Percentiles rank a stretch among this genome's conserved stretches.
phyloP scores from a whole-genome alignment of 2,888 invertebrate species.

The Melieria picta region DNA sequence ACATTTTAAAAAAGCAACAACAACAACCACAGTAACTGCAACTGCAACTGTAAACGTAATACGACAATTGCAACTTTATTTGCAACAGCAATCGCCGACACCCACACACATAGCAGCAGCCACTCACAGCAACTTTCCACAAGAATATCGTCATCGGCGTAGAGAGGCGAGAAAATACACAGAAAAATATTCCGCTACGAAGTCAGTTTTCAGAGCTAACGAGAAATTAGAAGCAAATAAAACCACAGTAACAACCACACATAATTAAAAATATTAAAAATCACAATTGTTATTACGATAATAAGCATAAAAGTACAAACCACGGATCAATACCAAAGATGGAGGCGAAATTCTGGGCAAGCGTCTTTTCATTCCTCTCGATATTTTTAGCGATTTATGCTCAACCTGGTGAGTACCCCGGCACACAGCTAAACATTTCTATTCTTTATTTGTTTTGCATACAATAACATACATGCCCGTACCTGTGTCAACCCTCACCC shows the following conservation, averaged over 20 bases:
- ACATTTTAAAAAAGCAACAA: constrained; percentile 31
- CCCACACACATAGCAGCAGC: constrained; percentile 19
- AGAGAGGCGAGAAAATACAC: too few relatives aligned
- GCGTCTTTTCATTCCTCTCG: constrained; percentile 65
- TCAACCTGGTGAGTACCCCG: constrained; percentile 61
- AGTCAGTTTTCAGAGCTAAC: not conserved
- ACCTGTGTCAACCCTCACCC: too few relatives aligned
- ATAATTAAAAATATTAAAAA: constrained; percentile 36
- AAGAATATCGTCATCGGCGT: too few relatives aligned
- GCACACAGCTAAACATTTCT: not conserved
- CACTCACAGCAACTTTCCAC: not conserved
- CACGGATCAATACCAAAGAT: constrained; percentile 66
- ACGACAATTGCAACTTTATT: constrained; percentile 10
- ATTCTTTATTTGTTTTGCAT: too few relatives aligned
- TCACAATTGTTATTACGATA: constrained; percentile 44
- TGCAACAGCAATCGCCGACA: constrained; percentile 12
- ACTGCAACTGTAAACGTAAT: constrained; percentile 7
- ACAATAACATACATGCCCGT: too few relatives aligned
- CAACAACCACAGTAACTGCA: constrained; percentile 33
- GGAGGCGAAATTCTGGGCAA: constrained; percentile 65
- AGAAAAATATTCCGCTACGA: not conserved
- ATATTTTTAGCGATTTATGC: constrained; percentile 65
- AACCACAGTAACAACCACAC: constrained; percentile 30
- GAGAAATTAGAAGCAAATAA: constrained; percentile 8
- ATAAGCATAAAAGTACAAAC: constrained; percentile 51